These are phyloP conservation scores for Eumacrocentrus americanus DNA, from an alignment of 2,888 invertebrate species.

Conservation along the genomic window DNA sequence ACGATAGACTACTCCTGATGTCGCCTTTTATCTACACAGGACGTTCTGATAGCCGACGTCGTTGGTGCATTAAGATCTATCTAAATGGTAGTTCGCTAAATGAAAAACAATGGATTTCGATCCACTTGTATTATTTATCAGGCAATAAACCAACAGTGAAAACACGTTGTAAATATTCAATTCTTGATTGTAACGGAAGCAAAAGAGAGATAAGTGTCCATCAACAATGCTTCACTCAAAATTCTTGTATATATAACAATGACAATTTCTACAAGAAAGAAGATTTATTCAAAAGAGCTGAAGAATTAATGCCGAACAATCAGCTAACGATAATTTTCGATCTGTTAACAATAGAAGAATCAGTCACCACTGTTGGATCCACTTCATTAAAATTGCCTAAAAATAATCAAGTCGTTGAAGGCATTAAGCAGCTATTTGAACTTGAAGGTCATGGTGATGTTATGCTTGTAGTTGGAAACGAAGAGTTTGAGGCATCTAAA, in stretches of 20 bases:
- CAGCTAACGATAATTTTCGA: not conserved
- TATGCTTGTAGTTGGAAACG: not conserved
- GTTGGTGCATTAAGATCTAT: too few relatives aligned
- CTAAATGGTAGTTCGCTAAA: too few relatives aligned
- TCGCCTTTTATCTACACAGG: not conserved
- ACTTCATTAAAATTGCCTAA: not conserved
- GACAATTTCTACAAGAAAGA: not conserved
- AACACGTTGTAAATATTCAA: too few relatives aligned
- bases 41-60: too few relatives aligned
- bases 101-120: too few relatives aligned
- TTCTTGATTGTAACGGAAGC: too few relatives aligned
- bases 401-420: not conserved
- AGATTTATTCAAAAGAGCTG: not conserved
- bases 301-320: not conserved
- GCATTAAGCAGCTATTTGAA: not conserved
- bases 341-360: not conserved
- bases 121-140: too few relatives aligned
- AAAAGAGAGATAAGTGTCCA: too few relatives aligned
- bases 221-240: too few relatives aligned
- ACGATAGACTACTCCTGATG: not conserved
- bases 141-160: too few relatives aligned
- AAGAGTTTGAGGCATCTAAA: slow-evolving; percentile 11
- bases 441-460: slow-evolving; percentile 1
- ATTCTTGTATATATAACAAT: too few relatives aligned
- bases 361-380: not conserved